Conservation (phyloP, 2,113 vertebrate genomes). For the Campylomormyrus tamandua region DNA sequence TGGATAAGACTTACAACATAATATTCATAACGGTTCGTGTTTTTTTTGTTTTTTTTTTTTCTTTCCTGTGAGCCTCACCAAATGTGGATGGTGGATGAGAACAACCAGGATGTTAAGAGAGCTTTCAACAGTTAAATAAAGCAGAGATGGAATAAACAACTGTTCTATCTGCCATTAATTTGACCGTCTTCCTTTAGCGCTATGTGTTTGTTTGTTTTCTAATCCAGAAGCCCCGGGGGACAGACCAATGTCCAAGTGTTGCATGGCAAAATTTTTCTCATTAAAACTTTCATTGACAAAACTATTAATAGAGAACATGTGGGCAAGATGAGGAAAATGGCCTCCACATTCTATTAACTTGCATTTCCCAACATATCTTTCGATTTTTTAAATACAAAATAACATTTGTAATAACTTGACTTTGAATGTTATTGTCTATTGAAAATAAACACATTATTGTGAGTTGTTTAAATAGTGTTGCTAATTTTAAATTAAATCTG, state of each 20-base stretch:
- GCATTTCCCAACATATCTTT: background rate
- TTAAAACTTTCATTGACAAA: background rate
- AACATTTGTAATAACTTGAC: background rate
- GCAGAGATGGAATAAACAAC: background rate
- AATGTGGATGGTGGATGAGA: background rate
- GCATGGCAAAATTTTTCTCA: background rate
- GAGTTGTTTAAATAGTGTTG: background rate
- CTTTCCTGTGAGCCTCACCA: conserved; percentile 37
- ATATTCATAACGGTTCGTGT: conserved; percentile 42
- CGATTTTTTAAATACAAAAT: background rate
- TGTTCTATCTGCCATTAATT: background rate
- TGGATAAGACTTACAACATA: conserved; percentile 81
- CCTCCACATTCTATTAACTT: background rate
- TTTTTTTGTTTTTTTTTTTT: conserved; percentile 31
- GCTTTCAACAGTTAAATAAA: conserved; percentile 4
- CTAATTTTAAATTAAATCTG: background rate
- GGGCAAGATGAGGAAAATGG: background rate
- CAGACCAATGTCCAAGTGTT: background rate
- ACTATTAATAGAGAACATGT: background rate
- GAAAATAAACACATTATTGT: background rate
- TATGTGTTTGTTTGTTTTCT: background rate
- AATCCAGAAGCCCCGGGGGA: background rate
- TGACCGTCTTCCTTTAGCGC: background rate
- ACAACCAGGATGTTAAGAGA: background rate
- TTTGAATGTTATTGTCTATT: background rate